Evolutionary conservation across 2,888 invertebrate genomes (phyloP).

Genomic region (Catonia carolina): DNA sequence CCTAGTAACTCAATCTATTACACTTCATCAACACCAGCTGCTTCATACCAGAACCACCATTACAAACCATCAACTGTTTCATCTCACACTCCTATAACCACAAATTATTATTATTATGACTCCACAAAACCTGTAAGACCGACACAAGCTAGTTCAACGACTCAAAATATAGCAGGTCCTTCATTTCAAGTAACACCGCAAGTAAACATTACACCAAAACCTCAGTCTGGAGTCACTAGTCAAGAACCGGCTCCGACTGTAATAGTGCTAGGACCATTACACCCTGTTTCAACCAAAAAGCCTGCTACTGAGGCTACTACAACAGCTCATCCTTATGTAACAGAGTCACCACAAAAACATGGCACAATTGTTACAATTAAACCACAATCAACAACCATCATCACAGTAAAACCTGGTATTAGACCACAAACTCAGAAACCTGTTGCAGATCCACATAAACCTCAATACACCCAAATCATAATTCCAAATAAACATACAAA

Average conservation of each 20-base stretch:
- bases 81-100: conserved; percentile 1
- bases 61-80: too few relatives aligned
- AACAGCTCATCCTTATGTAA: background rate
- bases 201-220: conserved; percentile 33
- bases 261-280: conserved; percentile 50
- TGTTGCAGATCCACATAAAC: background rate
- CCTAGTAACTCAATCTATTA: conserved; percentile 1
- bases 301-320: conserved; percentile 21
- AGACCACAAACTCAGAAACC: background rate
- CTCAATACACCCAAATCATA: conserved; percentile 1
- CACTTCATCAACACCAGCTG: conserved; percentile 11
- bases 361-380: conserved; percentile 33
- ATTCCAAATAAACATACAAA: background rate
- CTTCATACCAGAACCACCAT: conserved; percentile 11
- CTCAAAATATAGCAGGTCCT: conserved; percentile 35
- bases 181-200: conserved; percentile 35
- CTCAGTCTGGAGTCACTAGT: conserved; percentile 26
- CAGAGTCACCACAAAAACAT: conserved; percentile 22
- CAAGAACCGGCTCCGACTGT: conserved; percentile 48
- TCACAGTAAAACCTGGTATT: background rate
- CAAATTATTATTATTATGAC: conserved; percentile 20
- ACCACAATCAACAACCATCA: conserved; percentile 2
- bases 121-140: conserved; percentile 10
- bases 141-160: conserved; percentile 41
- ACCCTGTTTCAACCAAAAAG: conserved; percentile 28